phyloP scores from a whole-genome alignment of 2,113 vertebrate genomes.

The Chrysochloris asiatica region DNA sequence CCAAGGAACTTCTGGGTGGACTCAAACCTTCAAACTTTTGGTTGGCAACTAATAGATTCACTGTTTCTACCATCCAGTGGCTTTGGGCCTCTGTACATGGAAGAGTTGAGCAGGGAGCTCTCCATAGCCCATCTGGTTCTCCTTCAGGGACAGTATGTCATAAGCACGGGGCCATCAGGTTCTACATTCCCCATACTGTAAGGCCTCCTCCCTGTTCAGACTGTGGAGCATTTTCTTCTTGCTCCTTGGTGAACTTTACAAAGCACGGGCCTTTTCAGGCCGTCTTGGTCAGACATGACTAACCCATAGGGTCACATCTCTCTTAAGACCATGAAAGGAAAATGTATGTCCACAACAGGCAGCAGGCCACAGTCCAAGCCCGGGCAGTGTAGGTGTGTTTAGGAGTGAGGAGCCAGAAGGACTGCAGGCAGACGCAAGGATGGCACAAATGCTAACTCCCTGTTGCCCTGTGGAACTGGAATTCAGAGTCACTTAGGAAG shows the following conservation, averaged over 20 bases:
- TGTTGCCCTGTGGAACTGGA: too few relatives aligned
- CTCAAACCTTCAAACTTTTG: background rate
- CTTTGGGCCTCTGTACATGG: background rate
- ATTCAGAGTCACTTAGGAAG: background rate
- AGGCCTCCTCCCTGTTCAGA: rapidly evolving
- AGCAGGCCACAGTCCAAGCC: too few relatives aligned
- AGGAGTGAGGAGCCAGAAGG: rapidly evolving
- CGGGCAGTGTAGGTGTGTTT: rapidly evolving
- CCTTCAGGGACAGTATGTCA: rapidly evolving
- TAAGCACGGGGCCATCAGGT: rapidly evolving
- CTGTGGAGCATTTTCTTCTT: background rate
- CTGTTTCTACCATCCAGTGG: background rate
- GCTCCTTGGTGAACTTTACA: background rate
- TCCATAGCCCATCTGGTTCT: rapidly evolving
- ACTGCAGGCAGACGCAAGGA: too few relatives aligned
- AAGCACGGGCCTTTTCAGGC: background rate
- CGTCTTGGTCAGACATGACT: rapidly evolving
- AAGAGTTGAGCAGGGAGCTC: rapidly evolving
- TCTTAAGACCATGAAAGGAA: background rate
- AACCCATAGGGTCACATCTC: rapidly evolving
- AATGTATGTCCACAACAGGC: background rate
- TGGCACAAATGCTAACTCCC: background rate
- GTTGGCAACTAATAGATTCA: background rate
- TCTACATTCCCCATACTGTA: rapidly evolving
- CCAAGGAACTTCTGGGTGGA: background rate